phyloP scores from a whole-genome alignment of 2,113 vertebrate genomes.

The Vidua chalybeata region DNA sequence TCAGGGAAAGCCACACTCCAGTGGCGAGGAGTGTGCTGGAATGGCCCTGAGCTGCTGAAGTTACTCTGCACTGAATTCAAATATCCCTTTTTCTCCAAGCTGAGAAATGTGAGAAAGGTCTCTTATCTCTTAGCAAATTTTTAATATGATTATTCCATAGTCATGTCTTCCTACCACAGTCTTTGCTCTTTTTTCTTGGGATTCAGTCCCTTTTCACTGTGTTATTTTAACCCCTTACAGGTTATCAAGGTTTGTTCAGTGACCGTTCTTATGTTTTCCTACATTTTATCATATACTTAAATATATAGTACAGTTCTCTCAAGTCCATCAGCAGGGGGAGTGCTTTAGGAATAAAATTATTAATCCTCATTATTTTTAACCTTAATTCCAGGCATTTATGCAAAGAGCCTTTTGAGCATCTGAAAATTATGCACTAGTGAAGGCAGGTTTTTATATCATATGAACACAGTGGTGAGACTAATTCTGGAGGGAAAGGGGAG shows the following conservation, averaged over 20 bases:
- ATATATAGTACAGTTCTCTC: background rate
- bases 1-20: background rate
- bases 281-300: background rate
- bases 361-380: background rate
- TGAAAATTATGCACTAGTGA: background rate
- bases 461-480: background rate
- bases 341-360: conserved; percentile 32
- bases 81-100: background rate
- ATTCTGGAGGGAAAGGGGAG: background rate
- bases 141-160: background rate
- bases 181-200: background rate
- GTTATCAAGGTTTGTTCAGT: background rate
- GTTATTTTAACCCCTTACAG: background rate
- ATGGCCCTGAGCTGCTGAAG: background rate
- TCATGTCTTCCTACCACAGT: background rate
- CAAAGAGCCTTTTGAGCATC: background rate
- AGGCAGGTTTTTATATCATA: background rate
- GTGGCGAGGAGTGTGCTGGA: accelerated
- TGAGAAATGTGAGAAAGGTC: background rate
- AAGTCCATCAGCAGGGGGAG: conserved; percentile 42
- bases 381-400: background rate
- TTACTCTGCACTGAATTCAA: background rate
- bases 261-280: background rate
- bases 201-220: background rate
- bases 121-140: background rate